These are phyloP conservation scores for Montipora capricornis DNA, from an alignment of 64 coral and sea anemone species.

Conservation along the genomic window DNA sequence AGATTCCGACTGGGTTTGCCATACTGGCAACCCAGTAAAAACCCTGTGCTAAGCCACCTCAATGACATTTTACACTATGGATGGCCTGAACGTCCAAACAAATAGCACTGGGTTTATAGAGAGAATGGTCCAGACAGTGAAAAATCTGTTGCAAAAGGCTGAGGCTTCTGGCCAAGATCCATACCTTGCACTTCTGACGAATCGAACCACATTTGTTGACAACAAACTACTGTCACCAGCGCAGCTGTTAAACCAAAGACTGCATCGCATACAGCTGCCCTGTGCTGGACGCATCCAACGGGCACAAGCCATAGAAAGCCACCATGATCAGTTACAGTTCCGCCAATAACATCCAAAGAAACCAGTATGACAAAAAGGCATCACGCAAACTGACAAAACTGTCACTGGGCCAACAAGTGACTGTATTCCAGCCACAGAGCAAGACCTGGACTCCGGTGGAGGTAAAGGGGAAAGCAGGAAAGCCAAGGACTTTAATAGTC, in stretches of 20 bases:
- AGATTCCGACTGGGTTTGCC: too few relatives aligned
- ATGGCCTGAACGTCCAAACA: background rate
- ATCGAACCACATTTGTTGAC: constrained; percentile 58
- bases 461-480: too few relatives aligned
- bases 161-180: constrained; percentile 51
- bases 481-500: too few relatives aligned
- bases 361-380: background rate
- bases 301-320: background rate
- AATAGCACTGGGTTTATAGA: constrained; percentile 46
- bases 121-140: constrained; percentile 36
- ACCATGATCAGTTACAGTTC: constrained; percentile 9
- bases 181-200: constrained; percentile 39
- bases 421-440: background rate
- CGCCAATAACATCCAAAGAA: background rate
- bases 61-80: too few relatives aligned
- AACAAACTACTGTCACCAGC: constrained; percentile 48
- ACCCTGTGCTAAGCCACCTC: too few relatives aligned
- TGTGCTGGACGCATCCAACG: constrained; percentile 56
- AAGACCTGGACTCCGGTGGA: background rate
- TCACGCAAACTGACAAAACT: background rate
- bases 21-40: too few relatives aligned
- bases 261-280: constrained; percentile 55
- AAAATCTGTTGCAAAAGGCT: constrained; percentile 34
- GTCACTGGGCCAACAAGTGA: background rate
- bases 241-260: constrained; percentile 50